Conservation (phyloP, 2,888 invertebrate genomes). For the Exephanes ischioxanthus region DNA sequence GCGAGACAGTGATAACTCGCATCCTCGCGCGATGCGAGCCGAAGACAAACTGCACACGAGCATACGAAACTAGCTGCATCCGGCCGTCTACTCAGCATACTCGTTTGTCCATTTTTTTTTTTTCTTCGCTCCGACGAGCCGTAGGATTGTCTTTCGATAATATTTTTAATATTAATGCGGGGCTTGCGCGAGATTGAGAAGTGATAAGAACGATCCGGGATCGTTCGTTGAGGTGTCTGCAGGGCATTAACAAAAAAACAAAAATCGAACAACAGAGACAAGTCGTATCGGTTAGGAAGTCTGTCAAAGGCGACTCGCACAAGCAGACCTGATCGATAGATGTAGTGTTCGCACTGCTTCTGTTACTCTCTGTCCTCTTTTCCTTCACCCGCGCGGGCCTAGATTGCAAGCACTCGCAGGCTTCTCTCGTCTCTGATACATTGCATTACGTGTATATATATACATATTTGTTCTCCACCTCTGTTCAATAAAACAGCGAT, state of each 20-base stretch:
- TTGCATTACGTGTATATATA: not conserved
- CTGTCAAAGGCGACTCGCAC: not conserved
- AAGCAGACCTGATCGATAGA: not conserved
- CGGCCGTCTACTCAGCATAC: not conserved
- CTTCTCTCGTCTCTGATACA: not conserved
- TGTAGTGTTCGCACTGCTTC: not conserved
- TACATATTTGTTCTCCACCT: not conserved
- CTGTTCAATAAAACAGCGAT: not conserved
- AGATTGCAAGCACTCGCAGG: not conserved
- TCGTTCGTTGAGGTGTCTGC: not conserved
- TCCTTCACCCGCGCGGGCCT: not conserved
- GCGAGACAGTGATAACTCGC: not conserved
- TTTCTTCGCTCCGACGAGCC: not conserved
- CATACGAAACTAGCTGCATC: not conserved
- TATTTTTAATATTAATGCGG: not conserved
- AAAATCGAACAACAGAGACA: not conserved
- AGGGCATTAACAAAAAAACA: not conserved
- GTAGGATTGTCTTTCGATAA: not conserved
- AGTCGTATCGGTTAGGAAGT: not conserved
- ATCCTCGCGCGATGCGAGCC: slow-evolving; percentile 25
- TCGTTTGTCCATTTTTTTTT: not conserved
- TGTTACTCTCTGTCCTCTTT: not conserved
- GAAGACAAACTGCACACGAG: slow-evolving; percentile 17
- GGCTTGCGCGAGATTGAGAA: not conserved
- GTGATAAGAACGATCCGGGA: not conserved